These are phyloP conservation scores for Standfussiana lucernea DNA, from an alignment of 2,888 invertebrate genomes.

Conservation along the genomic window DNA sequence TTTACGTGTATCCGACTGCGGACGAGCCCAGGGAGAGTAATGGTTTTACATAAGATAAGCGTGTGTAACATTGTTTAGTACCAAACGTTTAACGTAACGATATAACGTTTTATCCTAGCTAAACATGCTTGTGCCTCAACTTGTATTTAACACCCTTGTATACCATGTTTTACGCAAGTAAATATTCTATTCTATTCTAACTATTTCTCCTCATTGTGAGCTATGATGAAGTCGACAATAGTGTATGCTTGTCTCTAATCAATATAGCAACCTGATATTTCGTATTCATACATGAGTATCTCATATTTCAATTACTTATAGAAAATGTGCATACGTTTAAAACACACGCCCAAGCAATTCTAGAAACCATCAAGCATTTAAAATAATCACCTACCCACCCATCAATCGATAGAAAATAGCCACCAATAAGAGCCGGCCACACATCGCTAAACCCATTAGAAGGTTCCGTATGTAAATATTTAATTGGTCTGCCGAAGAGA, in stretches of 20 bases:
- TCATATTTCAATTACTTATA: not conserved
- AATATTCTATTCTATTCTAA: too few relatives aligned
- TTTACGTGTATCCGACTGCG: not conserved
- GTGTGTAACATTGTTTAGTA: too few relatives aligned
- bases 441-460: not conserved
- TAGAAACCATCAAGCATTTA: conserved; percentile 4
- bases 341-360: not conserved
- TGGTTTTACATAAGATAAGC: not conserved
- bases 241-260: not conserved
- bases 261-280: not conserved
- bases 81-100: too few relatives aligned
- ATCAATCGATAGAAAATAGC: conserved; percentile 12
- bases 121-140: too few relatives aligned
- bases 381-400: conserved; percentile 29
- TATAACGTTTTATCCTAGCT: too few relatives aligned
- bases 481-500: conserved; percentile 41
- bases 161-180: too few relatives aligned
- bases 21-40: not conserved
- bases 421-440: not conserved
- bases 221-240: not conserved
- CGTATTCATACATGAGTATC: not conserved
- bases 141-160: too few relatives aligned
- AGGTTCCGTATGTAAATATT: conserved; percentile 31
- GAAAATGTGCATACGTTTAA: not conserved
- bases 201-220: not conserved